A percentile compares a stretch with the other conserved stretches of the same genome.
Conservation (phyloP, 2,113 vertebrate genomes). For the Nothobranchius furzeri region DNA sequence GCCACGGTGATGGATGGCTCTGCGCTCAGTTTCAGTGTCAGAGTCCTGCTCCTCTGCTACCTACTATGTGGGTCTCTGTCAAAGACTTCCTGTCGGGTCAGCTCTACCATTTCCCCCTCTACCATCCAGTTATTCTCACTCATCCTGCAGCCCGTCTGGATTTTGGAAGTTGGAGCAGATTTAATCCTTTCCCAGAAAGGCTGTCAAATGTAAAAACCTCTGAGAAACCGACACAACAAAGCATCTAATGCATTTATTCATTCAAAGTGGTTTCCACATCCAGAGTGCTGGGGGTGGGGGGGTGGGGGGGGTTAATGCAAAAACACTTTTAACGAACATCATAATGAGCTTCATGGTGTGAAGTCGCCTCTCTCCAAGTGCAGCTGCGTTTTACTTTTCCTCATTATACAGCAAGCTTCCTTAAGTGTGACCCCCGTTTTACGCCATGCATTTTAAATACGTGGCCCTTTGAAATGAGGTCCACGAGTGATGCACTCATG, state of each 20-base stretch:
- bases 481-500: slow-evolving; percentile 46
- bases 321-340: slow-evolving; percentile 34
- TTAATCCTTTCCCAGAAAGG: slow-evolving; percentile 29
- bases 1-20: slow-evolving; percentile 72
- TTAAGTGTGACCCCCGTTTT: slow-evolving; percentile 55
- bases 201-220: slow-evolving; percentile 39
- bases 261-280: slow-evolving; percentile 15
- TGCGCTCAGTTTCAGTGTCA: slow-evolving; percentile 68
- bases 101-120: slow-evolving; percentile 19
- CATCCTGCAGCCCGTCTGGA: slow-evolving; percentile 25
- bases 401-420: slow-evolving; percentile 47
- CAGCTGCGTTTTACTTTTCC: slow-evolving; percentile 14
- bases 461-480: slow-evolving; percentile 55
- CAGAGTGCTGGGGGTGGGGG: background rate
- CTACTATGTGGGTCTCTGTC: slow-evolving; percentile 66
- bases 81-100: slow-evolving; percentile 71
- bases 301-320: slow-evolving; percentile 22
- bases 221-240: slow-evolving; percentile 15
- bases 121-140: slow-evolving; percentile 35
- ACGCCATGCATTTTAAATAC: slow-evolving; percentile 44
- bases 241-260: slow-evolving; percentile 4
- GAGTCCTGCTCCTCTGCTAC: slow-evolving; percentile 67
- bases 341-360: slow-evolving; percentile 37
- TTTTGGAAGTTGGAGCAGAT: slow-evolving; percentile 42
- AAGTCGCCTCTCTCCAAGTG: slow-evolving; percentile 12